Conservation (phyloP, 2,113 vertebrate species). For the Capra hircus region DNA sequence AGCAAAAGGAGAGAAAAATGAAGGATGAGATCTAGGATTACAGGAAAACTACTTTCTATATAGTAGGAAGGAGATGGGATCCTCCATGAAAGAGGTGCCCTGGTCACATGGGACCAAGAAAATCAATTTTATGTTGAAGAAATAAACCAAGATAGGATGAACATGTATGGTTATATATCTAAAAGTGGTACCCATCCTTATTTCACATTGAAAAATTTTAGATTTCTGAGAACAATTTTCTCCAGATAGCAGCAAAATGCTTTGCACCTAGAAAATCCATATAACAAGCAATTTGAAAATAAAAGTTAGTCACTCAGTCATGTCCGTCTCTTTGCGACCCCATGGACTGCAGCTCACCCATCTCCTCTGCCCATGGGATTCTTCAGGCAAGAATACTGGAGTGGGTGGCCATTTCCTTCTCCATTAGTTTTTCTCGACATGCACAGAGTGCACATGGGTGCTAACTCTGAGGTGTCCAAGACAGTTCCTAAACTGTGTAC, state of each 20-base stretch:
- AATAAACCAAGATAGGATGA: background rate
- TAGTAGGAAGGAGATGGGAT: background rate
- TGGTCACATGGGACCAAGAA: background rate
- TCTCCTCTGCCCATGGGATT: background rate
- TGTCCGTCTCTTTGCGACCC: background rate
- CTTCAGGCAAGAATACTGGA: background rate
- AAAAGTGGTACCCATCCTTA: background rate
- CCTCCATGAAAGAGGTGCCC: background rate
- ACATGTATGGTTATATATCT: background rate
- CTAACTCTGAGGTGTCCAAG: background rate
- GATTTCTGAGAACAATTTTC: background rate
- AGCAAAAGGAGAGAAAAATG: background rate
- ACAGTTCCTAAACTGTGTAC: background rate
- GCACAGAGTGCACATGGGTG: background rate
- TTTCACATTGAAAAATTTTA: background rate
- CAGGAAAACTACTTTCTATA: background rate
- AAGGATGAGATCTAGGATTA: background rate
- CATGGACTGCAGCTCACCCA: background rate
- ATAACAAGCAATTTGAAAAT: background rate
- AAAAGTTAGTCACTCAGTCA: background rate
- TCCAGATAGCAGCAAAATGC: too few species aligned
- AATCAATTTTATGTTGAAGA: background rate
- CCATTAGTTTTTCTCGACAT: background rate
- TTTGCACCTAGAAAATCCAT: background rate
- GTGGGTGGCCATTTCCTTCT: background rate